These are phyloP conservation scores for Manduca sexta DNA, from an alignment of 1,140 invertebrate species.

Conservation along the genomic window DNA sequence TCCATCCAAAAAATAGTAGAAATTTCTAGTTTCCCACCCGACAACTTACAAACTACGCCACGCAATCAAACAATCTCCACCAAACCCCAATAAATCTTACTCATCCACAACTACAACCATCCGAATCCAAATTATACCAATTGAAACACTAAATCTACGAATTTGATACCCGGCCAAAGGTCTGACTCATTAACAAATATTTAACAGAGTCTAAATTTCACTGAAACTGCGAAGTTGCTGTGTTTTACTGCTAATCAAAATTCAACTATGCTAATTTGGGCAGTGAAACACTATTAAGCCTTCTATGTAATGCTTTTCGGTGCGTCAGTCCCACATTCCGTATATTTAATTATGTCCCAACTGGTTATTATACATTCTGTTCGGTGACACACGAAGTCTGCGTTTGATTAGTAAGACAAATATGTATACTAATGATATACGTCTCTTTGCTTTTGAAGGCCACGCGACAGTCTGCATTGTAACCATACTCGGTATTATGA, in stretches of 20 bases:
- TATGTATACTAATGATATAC: too few relatives aligned
- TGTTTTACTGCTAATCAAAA: slow-evolving; percentile 52
- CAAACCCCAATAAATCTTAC: too few relatives aligned
- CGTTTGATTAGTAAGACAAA: not conserved
- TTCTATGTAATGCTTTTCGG: not conserved
- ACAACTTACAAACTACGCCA: too few relatives aligned
- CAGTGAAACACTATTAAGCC: slow-evolving; percentile 28
- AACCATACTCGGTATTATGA: too few relatives aligned
- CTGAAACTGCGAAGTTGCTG: slow-evolving; percentile 7
- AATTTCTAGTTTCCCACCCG: too few relatives aligned
- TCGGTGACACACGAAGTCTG: not conserved
- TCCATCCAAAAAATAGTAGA: too few relatives aligned
- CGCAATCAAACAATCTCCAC: too few relatives aligned
- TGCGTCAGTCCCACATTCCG: not conserved
- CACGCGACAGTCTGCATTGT: too few relatives aligned
- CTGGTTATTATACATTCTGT: slow-evolving; percentile 2
- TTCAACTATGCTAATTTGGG: slow-evolving; percentile 52
- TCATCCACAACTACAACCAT: too few relatives aligned
- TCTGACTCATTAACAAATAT: slow-evolving; percentile 37
- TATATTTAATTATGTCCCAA: slow-evolving; percentile 4
- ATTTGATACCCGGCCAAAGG: not conserved
- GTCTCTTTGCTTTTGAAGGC: too few relatives aligned
- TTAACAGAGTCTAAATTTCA: slow-evolving; percentile 24
- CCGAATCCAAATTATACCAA: not conserved
- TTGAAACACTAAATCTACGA: not conserved